phyloP scores from a whole-genome alignment of 1,140 invertebrate species.

The Nasonia giraulti region DNA sequence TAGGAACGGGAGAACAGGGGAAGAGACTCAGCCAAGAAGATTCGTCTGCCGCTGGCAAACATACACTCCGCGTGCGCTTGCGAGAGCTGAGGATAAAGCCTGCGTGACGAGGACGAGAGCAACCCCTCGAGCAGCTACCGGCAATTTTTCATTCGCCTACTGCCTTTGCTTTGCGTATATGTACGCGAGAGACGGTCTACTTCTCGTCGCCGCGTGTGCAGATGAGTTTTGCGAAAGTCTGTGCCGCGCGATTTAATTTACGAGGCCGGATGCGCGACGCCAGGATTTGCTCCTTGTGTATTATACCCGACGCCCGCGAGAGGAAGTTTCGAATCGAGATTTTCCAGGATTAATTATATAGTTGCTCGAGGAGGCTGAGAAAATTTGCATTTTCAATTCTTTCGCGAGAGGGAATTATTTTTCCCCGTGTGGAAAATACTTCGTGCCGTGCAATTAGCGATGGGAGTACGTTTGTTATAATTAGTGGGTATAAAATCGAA shows the following conservation, averaged over 20 bases:
- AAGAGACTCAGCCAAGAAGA: neutral
- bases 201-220: neutral
- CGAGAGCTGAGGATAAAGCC: neutral
- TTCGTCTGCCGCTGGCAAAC: slow-evolving; percentile 7
- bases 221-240: slow-evolving; percentile 25
- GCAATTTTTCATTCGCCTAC: slow-evolving; percentile 34
- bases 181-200: neutral
- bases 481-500: no score
- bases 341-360: slow-evolving; percentile 12
- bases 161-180: neutral
- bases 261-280: neutral
- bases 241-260: slow-evolving; percentile 33
- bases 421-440: no score
- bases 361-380: no score
- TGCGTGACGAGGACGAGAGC: neutral
- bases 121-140: neutral
- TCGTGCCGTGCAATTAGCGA: no score
- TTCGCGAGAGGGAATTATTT: neutral
- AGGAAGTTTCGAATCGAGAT: neutral
- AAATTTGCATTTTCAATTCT: neutral
- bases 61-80: neutral
- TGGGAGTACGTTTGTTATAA: no score
- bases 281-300: neutral
- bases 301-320: neutral
- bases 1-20: neutral